Percentiles rank a stretch among this genome's conserved stretches.
These are phyloP conservation scores for Spea hammondii DNA, from an alignment of 2,797 vertebrate species.

Conservation along the genomic window DNA sequence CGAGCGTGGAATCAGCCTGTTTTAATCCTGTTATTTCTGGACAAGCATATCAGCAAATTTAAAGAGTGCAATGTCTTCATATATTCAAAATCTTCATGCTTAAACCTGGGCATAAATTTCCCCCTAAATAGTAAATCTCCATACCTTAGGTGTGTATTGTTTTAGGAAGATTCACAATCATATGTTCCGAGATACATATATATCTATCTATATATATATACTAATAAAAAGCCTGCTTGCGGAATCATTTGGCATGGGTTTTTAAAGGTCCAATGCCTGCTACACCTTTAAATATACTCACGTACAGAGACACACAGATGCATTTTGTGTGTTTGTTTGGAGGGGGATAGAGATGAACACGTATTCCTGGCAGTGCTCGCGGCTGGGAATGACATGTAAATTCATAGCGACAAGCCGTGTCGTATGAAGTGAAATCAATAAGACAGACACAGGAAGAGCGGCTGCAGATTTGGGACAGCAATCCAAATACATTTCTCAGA, in stretches of 20 bases:
- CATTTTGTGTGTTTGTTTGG: slow-evolving; percentile 34
- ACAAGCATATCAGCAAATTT: not conserved
- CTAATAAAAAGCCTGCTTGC: too few species aligned
- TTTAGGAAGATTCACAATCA: too few species aligned
- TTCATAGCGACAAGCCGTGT: slow-evolving; percentile 96
- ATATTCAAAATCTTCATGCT: too few species aligned
- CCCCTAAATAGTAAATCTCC: too few species aligned
- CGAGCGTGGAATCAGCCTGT: slow-evolving; percentile 12
- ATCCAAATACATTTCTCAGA: slow-evolving; percentile 97
- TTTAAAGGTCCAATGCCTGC: not conserved
- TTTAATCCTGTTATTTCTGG: slow-evolving; percentile 23
- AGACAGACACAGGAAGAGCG: slow-evolving; percentile 94
- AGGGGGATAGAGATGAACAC: slow-evolving; percentile 47
- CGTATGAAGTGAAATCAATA: slow-evolving; percentile 93
- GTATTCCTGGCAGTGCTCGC: slow-evolving; percentile 74
- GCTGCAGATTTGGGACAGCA: slow-evolving; percentile 95
- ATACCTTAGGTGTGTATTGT: too few species aligned
- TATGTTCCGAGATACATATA: too few species aligned
- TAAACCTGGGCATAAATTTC: too few species aligned
- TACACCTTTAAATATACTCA: not conserved
- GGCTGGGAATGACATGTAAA: slow-evolving; percentile 86
- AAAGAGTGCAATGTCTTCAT: too few species aligned
- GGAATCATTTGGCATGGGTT: too few species aligned
- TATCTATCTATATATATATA: too few species aligned
- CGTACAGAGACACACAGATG: not conserved